Evolutionary conservation across 2,888 invertebrate species (phyloP), one percentile per base, ranked within the genome.

Genomic region (Rhagonycha lutea): DNA sequence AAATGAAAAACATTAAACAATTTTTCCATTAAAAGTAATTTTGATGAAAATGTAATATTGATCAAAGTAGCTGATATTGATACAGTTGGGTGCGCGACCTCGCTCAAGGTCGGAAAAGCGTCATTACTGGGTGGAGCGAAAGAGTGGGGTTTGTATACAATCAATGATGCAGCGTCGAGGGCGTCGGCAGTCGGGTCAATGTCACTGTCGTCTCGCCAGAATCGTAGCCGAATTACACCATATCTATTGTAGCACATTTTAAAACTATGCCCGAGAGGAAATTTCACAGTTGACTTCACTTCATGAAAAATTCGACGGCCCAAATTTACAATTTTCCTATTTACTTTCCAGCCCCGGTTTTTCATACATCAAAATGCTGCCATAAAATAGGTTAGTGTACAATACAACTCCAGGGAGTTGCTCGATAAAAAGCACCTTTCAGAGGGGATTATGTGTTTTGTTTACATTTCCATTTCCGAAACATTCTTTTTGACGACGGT

Each of bases 101-200:
- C 82, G 79, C 76, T 79, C 82, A 82, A 84, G 84, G 87, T 84
- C 88, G 88, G 86, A 84, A 86, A 87, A 89, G 88, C 88, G 89
- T 88, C 87, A 84, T 79, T 80, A 84, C 71, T 77, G 73, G 74
- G 80, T 74, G 76, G 73, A 74, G 78, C 75, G 73, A 69, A 75
- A 69, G 84, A 85, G 86, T 86, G 87, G 85, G 84, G 85, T 78
- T 76, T 74, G 77, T 76, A 70, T 75, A 76, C 76, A 79, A 80
- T 76, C 78, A 74, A 80, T 79, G 78, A 72, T 79, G 77, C 77
- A 75, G 79, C 78, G 79, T 83, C 83, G 83, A 83, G 85, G 79
- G 79, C 79, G 80, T 78, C 80, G 79, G 83, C 88, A 88, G 82
- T 80, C 87, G 86, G 88, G 86, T 88, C 89, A 90, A 90, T 90